Evolutionary conservation across 2,797 vertebrate genomes (phyloP), one percentile per base, ranked within the genome.

Genomic region (Gephyroberyx darwinii): DNA sequence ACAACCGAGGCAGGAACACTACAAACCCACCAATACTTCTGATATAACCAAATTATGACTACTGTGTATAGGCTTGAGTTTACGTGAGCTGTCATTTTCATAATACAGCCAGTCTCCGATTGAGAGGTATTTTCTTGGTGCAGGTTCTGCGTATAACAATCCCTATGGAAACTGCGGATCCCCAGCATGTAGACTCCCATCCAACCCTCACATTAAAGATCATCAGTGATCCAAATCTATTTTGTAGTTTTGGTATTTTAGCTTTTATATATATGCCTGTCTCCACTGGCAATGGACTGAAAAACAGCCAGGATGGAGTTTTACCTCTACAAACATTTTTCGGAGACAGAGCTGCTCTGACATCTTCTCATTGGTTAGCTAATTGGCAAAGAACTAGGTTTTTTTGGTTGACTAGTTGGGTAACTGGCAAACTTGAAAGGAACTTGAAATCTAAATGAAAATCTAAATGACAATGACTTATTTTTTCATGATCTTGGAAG

Each of bases 91-190:
- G 59, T 65, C 14, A 69, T 33, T 57, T 71, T 20, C 45, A 43
- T 35, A n/a, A n/a, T n/a, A 33, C 5, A 17, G 17, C 71, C 68
- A 65, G 30, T 77, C 65, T 53, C 59, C 14, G n/a, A 69, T 8
- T n/a, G 5, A 45, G 45, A 51, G 20, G 33, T 48, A 59, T 30
- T 65, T 37, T 20, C n/a, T 53, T 54, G 19, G n/a, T 39, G n/a
- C 31, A 58, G n/a, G 37, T n/a, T 37, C 16, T 73, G 6, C 33
- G 58, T 17, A 39, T 5, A 65, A 22, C n/a, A 5, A 30, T 59
- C n/a, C 19, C n/a, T 19, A 8, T 50, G 47, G 17, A 50, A 19
- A n/a, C 50, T 9, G 8, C 35, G 9, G 39, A 41, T 9, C 10
- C 9, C 12, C 7, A 16, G 13, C 52, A 12, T 17, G 9, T 17